Base-by-base conservation (phyloP, 2,888 invertebrate genomes). In the Drepanosiphum platanoidis region DNA sequence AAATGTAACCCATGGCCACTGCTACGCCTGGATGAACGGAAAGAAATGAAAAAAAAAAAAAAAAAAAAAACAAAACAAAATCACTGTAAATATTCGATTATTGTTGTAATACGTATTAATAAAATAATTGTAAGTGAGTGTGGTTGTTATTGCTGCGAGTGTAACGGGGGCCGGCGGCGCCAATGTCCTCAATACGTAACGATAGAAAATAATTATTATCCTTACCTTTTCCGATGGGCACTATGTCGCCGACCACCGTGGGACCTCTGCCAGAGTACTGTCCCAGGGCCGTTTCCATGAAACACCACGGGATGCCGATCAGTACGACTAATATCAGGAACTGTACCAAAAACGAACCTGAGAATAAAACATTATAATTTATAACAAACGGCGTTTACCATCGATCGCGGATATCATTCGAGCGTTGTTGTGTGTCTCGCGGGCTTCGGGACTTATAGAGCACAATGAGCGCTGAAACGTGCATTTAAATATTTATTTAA, bases 201-300 rank as follows among this genome's bases (percentile, higher is more conserved):
- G n/a, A n/a, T n/a, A n/a, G n/a, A n/a, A n/a, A n/a, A n/a, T n/a
- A n/a, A n/a, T n/a, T n/a, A n/a, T n/a, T n/a, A n/a, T n/a, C n/a
- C n/a, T n/a, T n/a, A 84, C 83, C 83, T 77, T 84, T 84, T 13
- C 83, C 83, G 46, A 75, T 46, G 15, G 83, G 83, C 3, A 77
- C 83, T 68, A 84, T 84, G 15, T 84, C 83, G 5, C 83, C 83
- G 22, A 84, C n/a, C 8, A 52, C 68, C 2, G 75, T 52, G 22
- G 75, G 75, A 11, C 83, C 83, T 52, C 68, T 75, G 18, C 83
- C 83, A 9, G 75, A 52, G 34, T 75, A 84, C 66, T 84, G 83
- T 30, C 83, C 83, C 13, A 84, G 7, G 4, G 75, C 42, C 2
- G 75, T 84, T 52, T 84, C 83, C 75, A 84, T 84, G 13, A 75